Evolutionary conservation across 2,113 vertebrate genomes (phyloP).

Genomic region (Perca fluviatilis): DNA sequence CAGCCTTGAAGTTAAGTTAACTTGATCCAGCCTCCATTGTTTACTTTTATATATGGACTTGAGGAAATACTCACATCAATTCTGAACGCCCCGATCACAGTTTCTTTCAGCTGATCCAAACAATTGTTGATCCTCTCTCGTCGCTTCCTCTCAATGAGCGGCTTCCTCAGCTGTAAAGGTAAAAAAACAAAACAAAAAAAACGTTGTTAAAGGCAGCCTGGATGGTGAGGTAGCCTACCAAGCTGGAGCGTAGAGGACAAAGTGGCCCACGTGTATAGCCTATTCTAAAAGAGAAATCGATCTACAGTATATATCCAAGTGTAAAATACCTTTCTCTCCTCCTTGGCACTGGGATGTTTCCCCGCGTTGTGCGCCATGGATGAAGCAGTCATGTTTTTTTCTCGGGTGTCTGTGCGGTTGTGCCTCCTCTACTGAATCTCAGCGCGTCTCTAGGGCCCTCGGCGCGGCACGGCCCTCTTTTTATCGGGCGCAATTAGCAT

Average conservation of each 20-base stretch:
- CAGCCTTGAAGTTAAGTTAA: conserved; percentile 9
- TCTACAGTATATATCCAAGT: not conserved
- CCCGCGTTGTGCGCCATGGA: conserved; percentile 72
- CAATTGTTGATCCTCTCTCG: conserved; percentile 93
- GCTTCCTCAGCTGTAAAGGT: conserved; percentile 88
- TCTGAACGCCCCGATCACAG: conserved; percentile 88
- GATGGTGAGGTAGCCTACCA: not conserved
- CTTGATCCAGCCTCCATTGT: not conserved
- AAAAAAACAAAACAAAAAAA: not conserved
- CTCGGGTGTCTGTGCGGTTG: conserved; percentile 20
- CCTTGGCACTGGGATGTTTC: conserved; percentile 85
- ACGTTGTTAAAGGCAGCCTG: conserved; percentile 22
- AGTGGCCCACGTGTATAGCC: not conserved
- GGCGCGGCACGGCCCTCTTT: conserved; percentile 78
- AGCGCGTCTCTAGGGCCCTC: conserved; percentile 79
- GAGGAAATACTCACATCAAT: conserved; percentile 88
- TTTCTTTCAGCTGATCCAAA: conserved; percentile 92
- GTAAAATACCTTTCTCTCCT: conserved; percentile 91
- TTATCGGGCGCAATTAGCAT: conserved; percentile 92
- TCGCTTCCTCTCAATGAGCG: conserved; percentile 91
- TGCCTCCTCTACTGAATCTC: conserved; percentile 55
- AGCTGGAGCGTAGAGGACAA: not conserved
- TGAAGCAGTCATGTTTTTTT: conserved; percentile 87
- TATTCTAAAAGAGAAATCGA: not conserved
- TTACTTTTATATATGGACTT: not conserved